Base-by-base conservation (phyloP, 2,113 vertebrate species). In the Lamprotornis superbus region DNA sequence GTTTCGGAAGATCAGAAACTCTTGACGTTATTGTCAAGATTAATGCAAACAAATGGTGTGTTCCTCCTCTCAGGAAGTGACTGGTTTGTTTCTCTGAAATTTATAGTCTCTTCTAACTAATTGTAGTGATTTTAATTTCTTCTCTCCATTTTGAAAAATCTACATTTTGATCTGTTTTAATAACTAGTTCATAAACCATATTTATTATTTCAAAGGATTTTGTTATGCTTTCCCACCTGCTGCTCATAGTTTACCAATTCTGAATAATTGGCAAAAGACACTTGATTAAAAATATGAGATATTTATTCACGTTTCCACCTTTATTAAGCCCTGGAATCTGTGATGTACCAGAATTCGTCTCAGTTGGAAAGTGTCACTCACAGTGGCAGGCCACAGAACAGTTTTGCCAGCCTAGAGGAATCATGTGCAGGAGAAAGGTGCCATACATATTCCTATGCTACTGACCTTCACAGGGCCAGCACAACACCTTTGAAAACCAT, bases 1-100 rank as follows among this genome's bases (percentile, higher is more conserved):
- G 50, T 77, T 88, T 81, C 52, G 81, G 71, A 83, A 92, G 71
- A 91, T 88, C 85, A 86, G 57, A 71, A 96, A 76, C 49, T 82
- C 87, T 70, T 9, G 2, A 28, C 64, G 12, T 57, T 76, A 31
- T 67, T 67, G 14, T 92, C 78, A 56, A 39, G 40, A 67, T 42
- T 40, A 63, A 74, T 2, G 12, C 57, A 95, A 93, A 73, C 28
- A 76, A 61, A 50, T 37, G 33, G 5, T 17, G 25, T 71, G 10
- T 57, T 18, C 11, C 5, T 83, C 47, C 47, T 90, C 33, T 88
- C 39, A 70, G 60, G 19, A 77, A 71, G 60, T 46, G 39, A 65
- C 24, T 42, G 7, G 5, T 35, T 88, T 94, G 6, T 60, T 90
- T 85, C 30, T 83, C 30, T 52, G 24, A 73, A 20, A 10, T 83